Evolutionary conservation across 2,888 invertebrate genomes (phyloP).

Genomic region (Scaptomyza reducta): DNA sequence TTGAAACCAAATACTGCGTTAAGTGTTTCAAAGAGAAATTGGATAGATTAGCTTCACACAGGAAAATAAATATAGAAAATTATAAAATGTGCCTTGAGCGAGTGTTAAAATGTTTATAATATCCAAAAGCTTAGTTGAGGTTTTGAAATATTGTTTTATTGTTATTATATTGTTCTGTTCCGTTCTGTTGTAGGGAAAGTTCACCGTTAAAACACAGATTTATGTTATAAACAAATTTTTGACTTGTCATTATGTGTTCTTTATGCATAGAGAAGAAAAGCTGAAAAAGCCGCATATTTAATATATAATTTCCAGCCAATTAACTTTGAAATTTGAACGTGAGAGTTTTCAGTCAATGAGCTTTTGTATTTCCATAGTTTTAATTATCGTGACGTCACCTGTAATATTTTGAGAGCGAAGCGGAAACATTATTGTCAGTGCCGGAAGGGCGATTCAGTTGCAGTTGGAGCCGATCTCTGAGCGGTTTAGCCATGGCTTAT

Average conservation of each 20-base stretch:
- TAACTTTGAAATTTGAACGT: conserved; percentile 39
- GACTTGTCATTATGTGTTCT: too few relatives aligned
- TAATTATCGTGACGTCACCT: conserved; percentile 74
- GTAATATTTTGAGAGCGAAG: conserved; percentile 15
- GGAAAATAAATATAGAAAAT: too few relatives aligned
- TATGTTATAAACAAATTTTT: too few relatives aligned
- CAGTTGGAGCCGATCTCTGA: conserved; percentile 47
- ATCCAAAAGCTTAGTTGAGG: background rate
- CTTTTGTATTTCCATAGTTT: conserved; percentile 40
- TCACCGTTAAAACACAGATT: too few relatives aligned
- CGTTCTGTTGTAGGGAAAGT: too few relatives aligned
- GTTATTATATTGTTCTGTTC: too few relatives aligned
- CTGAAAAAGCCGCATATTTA: background rate
- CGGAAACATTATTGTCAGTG: conserved; percentile 34
- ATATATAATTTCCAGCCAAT: conserved; percentile 12
- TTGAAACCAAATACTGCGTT: too few relatives aligned
- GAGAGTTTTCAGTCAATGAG: conserved; percentile 57
- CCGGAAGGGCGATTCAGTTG: conserved; percentile 44
- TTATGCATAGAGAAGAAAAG: too few relatives aligned
- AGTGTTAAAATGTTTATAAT: background rate
- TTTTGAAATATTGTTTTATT: too few relatives aligned
- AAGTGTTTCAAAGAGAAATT: background rate
- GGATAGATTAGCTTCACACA: too few relatives aligned
- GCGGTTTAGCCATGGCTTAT: conserved; percentile 47
- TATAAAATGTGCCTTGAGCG: too few relatives aligned